Conservation (phyloP, 2,113 vertebrate genomes). For the Sapayoa aenigma region DNA sequence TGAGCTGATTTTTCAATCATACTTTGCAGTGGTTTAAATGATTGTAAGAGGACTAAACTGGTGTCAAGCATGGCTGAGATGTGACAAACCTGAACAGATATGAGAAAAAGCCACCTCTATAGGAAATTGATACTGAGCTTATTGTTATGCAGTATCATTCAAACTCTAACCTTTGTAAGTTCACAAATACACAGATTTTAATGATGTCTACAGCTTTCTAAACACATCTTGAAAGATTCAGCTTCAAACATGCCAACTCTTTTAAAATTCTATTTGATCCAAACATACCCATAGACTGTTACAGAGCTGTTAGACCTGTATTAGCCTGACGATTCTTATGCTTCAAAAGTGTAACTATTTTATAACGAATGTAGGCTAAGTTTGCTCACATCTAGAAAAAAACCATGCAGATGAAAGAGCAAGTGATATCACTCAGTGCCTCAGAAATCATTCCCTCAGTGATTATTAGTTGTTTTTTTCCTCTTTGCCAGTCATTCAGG, state of each 20-base stretch:
- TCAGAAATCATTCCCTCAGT: not conserved
- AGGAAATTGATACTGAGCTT: not conserved
- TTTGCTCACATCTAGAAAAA: not conserved
- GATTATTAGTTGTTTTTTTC: not conserved
- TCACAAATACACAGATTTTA: not conserved
- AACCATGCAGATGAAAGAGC: not conserved
- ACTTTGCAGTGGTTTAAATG: not conserved
- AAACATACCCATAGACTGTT: not conserved
- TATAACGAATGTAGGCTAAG: not conserved
- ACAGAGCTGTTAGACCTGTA: not conserved
- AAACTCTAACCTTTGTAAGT: not conserved
- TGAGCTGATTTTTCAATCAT: not conserved
- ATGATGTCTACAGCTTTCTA: not conserved
- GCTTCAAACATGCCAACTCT: not conserved
- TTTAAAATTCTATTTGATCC: slow-evolving; percentile 5
- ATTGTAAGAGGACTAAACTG: not conserved
- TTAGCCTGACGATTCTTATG: not conserved
- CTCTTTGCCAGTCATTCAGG: not conserved
- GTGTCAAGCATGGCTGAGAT: not conserved
- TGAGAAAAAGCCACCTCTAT: not conserved
- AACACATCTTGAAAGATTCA: not conserved
- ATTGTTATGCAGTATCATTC: not conserved
- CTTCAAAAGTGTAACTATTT: not conserved
- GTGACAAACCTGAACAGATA: not conserved
- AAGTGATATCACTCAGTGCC: not conserved